phyloP scores from a whole-genome alignment of 2,888 invertebrate species.

The Eurytoma californica region DNA sequence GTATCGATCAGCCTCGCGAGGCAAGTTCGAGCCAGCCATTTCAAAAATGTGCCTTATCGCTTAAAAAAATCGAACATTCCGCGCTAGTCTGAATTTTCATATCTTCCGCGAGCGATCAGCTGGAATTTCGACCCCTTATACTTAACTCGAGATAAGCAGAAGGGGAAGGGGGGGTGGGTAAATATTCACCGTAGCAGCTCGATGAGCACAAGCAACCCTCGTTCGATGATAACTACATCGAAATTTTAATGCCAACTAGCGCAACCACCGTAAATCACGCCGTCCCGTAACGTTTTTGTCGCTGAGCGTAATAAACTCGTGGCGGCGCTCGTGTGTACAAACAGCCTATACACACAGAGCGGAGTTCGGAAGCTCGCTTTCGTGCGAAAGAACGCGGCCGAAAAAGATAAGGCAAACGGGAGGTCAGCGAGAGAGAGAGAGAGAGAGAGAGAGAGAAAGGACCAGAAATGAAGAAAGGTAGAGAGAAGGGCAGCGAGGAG shows the following conservation, averaged over 20 bases:
- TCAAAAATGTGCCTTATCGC: neutral
- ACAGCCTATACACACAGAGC: no score
- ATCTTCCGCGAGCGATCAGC: no score
- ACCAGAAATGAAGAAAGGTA: neutral
- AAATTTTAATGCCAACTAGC: slow-evolving; percentile 35
- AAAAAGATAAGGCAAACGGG: slow-evolving; percentile 36
- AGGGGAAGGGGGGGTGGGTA: no score
- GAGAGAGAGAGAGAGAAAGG: slow-evolving; percentile 9
- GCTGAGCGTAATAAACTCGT: slow-evolving; percentile 10
- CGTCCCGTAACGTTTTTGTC: neutral
- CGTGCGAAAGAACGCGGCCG: slow-evolving; percentile 42
- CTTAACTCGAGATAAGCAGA: no score
- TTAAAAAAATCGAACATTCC: no score
- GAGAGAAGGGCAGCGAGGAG: neutral
- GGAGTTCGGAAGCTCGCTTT: slow-evolving; percentile 6
- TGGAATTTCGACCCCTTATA: no score
- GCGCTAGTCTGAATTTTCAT: no score
- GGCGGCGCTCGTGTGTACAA: no score
- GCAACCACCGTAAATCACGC: slow-evolving; percentile 39
- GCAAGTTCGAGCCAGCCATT: neutral
- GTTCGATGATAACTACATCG: neutral
- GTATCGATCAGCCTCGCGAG: neutral
- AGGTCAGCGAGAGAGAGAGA: slow-evolving; percentile 1
- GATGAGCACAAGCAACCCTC: no score
- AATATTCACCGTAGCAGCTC: no score